A percentile compares a stretch with the other conserved stretches of the same genome.
These are phyloP conservation scores for Hirtodrosophila alboralis DNA, from an alignment of 2,888 invertebrate species.

Conservation along the genomic window DNA sequence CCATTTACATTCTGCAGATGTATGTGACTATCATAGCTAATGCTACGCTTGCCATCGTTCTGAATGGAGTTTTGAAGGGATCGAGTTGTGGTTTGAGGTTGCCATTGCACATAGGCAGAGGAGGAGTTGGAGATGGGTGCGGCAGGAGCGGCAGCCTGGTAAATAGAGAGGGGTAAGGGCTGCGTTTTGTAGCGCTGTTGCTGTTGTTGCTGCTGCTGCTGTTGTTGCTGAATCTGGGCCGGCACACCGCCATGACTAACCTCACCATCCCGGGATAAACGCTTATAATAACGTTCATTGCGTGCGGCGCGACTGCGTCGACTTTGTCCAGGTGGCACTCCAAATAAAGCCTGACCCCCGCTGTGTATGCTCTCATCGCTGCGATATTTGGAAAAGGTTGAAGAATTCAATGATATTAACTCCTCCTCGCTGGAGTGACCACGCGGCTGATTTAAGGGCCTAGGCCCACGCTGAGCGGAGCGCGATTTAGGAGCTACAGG, in stretches of 20 bases:
- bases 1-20: slow-evolving; percentile 80
- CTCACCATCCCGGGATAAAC: slow-evolving; percentile 90
- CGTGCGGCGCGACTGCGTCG: slow-evolving; percentile 89
- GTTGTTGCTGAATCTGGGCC: slow-evolving; percentile 58
- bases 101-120: slow-evolving; percentile 78
- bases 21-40: slow-evolving; percentile 83
- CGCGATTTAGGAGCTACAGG: slow-evolving; percentile 58
- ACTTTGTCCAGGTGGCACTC: slow-evolving; percentile 82
- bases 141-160: slow-evolving; percentile 51
- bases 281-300: slow-evolving; percentile 91
- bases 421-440: slow-evolving; percentile 82
- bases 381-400: slow-evolving; percentile 88
- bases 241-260: slow-evolving; percentile 80
- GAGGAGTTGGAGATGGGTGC: too few species aligned
- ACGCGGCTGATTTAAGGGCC: slow-evolving; percentile 18
- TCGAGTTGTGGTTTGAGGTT: slow-evolving; percentile 54
- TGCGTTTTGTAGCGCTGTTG: slow-evolving; percentile 84
- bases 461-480: slow-evolving; percentile 67
- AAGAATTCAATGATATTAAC: slow-evolving; percentile 88
- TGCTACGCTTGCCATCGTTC: slow-evolving; percentile 81
- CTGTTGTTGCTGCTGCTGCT: too few species aligned
- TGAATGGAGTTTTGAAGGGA: slow-evolving; percentile 79
- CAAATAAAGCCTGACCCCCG: slow-evolving; percentile 81
- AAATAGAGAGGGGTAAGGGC: slow-evolving; percentile 84
- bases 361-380: slow-evolving; percentile 89